Conservation (phyloP, 1,140 invertebrate genomes). For the Drosophila tsacasi region DNA sequence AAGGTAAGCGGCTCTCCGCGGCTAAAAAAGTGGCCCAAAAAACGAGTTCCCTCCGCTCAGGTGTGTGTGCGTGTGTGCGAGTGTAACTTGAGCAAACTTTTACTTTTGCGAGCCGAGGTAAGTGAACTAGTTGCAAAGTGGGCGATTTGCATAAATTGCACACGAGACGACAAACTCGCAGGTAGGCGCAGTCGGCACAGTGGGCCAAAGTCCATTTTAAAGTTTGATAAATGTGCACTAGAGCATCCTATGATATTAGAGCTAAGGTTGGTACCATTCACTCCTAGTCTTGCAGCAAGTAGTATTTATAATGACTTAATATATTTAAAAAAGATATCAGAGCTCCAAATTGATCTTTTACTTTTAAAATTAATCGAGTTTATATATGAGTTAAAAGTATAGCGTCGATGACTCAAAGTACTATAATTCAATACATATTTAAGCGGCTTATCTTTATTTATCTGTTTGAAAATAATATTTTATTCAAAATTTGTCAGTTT, state of each 20-base stretch:
- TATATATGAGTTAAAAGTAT: background rate
- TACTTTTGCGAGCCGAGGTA: conserved; percentile 73
- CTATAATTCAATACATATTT: background rate
- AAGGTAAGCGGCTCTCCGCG: conserved; percentile 72
- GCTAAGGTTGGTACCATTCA: background rate
- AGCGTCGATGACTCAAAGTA: background rate
- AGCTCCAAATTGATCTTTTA: background rate
- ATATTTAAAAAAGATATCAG: background rate
- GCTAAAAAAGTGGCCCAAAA: conserved; percentile 58
- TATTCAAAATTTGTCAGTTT: conserved; percentile 7
- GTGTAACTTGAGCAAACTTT: conserved; percentile 68
- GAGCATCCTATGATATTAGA: background rate
- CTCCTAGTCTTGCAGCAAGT: too few species aligned
- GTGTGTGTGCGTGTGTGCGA: conserved; percentile 24
- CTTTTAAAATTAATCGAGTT: background rate
- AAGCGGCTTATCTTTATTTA: background rate
- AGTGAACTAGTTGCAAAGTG: conserved; percentile 81
- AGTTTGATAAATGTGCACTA: background rate
- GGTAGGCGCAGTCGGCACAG: conserved; percentile 33
- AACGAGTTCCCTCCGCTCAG: conserved; percentile 56
- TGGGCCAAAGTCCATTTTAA: conserved; percentile 1
- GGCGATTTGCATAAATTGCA: conserved; percentile 74
- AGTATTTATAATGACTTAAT: background rate
- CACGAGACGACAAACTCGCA: conserved; percentile 41
- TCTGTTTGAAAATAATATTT: conserved; percentile 6